A percentile compares a stretch with the other conserved stretches of the same genome.
Evolutionary conservation across 1,140 invertebrate genomes (phyloP).

Genomic region (Oryctes rhinoceros): DNA sequence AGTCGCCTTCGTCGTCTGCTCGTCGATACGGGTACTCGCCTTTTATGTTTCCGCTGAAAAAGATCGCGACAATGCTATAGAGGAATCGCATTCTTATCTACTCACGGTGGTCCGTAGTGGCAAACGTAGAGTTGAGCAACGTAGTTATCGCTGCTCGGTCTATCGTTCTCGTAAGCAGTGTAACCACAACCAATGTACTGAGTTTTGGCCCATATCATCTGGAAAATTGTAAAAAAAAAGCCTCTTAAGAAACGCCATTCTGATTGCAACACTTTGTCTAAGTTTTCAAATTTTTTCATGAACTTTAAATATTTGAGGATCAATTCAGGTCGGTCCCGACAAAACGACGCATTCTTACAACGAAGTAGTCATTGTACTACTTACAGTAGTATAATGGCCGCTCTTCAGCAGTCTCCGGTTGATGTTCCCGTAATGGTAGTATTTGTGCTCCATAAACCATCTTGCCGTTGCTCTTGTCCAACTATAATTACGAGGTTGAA

Average conservation of each 20-base stretch:
- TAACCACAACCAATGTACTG: not conserved
- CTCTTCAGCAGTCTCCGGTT: not conserved
- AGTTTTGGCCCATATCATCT: not conserved
- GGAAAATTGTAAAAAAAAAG: not conserved
- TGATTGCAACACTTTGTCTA: too few relatives aligned
- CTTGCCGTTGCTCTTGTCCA: not conserved
- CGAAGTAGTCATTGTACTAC: not conserved
- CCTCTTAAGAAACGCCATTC: not conserved
- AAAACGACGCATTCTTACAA: not conserved
- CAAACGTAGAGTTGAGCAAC: not conserved
- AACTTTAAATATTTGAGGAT: too few relatives aligned
- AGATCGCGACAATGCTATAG: too few relatives aligned
- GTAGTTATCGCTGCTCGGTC: not conserved
- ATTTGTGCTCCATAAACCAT: not conserved
- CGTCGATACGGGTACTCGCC: too few relatives aligned
- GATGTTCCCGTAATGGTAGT: not conserved
- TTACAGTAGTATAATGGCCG: not conserved
- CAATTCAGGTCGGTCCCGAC: too few relatives aligned
- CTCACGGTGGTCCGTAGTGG: not conserved
- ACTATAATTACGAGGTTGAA: not conserved
- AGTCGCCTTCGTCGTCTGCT: too few relatives aligned
- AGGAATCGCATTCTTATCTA: not conserved
- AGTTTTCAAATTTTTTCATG: too few relatives aligned
- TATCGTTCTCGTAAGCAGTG: not conserved
- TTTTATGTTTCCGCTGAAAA: too few relatives aligned